These are phyloP conservation scores for Hestina assimilis DNA, from an alignment of 1,140 invertebrate genomes.

Conservation along the genomic window DNA sequence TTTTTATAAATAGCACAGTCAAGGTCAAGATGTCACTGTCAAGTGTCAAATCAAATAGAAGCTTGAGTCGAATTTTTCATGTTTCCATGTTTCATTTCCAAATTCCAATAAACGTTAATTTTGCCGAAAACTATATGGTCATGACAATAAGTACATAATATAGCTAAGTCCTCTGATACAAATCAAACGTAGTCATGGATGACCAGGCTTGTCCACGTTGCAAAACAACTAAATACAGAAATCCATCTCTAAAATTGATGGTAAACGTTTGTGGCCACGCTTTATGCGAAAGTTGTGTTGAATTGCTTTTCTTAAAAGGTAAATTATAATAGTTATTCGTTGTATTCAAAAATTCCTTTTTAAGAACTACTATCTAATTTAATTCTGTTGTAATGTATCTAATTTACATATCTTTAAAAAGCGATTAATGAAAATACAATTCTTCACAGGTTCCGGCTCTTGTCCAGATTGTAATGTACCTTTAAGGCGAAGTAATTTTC, in stretches of 20 bases:
- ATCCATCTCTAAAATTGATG: constrained; percentile 97
- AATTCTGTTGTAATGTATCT: no score
- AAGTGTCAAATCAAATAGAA: no score
- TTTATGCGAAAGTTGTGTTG: constrained; percentile 98
- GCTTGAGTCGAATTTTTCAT: not conserved
- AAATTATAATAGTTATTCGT: no score
- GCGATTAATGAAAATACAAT: not conserved
- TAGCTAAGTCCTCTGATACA: not conserved
- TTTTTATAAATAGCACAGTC: no score
- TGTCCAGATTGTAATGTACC: constrained; percentile 79
- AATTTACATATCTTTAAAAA: no score
- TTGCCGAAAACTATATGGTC: not conserved
- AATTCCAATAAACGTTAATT: not conserved
- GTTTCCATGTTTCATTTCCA: not conserved
- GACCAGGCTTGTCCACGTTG: constrained; percentile 97
- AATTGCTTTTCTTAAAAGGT: constrained; percentile 96
- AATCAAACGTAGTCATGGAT: constrained; percentile 72
- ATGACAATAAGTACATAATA: constrained; percentile 2
- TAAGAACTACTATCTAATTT: no score
- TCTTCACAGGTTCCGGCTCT: constrained; percentile 84
- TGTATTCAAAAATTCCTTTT: no score
- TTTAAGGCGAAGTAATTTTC: constrained; percentile 92
- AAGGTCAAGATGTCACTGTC: no score
- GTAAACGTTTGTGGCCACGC: constrained; percentile 99
- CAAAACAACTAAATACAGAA: constrained; percentile 98